Percentiles rank a stretch among this genome's conserved stretches.
Evolutionary conservation across 2,797 vertebrate genomes (phyloP).

Genomic region (Ptychadena robeensis): DNA sequence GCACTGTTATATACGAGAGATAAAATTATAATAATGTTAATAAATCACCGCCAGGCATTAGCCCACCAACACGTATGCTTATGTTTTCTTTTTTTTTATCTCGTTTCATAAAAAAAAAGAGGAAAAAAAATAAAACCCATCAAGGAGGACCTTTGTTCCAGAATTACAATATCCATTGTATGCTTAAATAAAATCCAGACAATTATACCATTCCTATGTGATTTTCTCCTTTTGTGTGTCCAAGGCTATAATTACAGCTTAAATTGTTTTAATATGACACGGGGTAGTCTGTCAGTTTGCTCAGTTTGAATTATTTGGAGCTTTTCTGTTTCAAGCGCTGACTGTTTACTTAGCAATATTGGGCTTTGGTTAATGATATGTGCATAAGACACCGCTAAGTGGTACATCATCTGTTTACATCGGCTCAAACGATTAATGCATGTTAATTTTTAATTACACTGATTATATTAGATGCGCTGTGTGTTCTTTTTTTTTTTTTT

Average conservation of each 20-base stretch:
- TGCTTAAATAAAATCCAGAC: slow-evolving; percentile 72
- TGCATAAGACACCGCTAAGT: slow-evolving; percentile 93
- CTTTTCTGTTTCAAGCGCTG: slow-evolving; percentile 75
- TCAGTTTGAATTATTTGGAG: slow-evolving; percentile 78
- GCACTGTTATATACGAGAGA: slow-evolving; percentile 52
- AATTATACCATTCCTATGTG: slow-evolving; percentile 71
- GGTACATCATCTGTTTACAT: slow-evolving; percentile 97
- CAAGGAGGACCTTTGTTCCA: slow-evolving; percentile 54
- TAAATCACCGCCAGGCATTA: slow-evolving; percentile 41
- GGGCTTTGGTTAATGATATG: slow-evolving; percentile 86
- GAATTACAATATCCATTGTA: slow-evolving; percentile 60
- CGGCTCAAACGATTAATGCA: slow-evolving; percentile 96
- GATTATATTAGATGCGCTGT: slow-evolving; percentile 91
- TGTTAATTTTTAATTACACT: slow-evolving; percentile 99
- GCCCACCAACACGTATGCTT: slow-evolving; percentile 2
- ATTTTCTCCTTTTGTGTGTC: slow-evolving; percentile 71
- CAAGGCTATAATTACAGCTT: slow-evolving; percentile 70
- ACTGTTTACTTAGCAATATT: slow-evolving; percentile 82
- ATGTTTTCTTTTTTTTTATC: slow-evolving; percentile 31
- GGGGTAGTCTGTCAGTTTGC: slow-evolving; percentile 72
- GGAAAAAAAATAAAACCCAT: slow-evolving; percentile 41
- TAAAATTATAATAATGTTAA: slow-evolving; percentile 56
- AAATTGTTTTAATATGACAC: slow-evolving; percentile 72
- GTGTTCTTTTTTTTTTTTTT: slow-evolving; percentile 67
- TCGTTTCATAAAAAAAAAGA: slow-evolving; percentile 49